Evolutionary conservation across 2,797 vertebrate species (phyloP), one percentile per base, ranked within the genome.

Genomic region (Anguilla pacifica): DNA sequence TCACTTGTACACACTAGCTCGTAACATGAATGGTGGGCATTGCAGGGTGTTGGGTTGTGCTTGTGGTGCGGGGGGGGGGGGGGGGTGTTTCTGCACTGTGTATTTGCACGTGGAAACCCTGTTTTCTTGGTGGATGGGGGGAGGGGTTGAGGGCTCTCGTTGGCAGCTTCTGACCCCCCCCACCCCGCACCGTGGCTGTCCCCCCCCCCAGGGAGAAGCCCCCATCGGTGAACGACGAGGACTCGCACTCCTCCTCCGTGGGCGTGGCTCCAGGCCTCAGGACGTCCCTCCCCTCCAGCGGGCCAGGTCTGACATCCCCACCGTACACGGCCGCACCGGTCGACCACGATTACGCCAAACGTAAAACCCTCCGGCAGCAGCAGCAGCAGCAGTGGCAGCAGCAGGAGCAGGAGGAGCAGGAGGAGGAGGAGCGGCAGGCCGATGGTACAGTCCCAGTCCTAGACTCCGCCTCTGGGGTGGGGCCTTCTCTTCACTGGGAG

Each of bases 331-430:
- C 98, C 96, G 97, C 98, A 96, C 98, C 98, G 93, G 97, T 98
- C 97, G 99, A 99, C 98, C 99, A 99, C 93, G 98, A 99, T 99
- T 99, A 99, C 98, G 97, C 98, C 98, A 99, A 99, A 98, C 98
- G 98, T 98, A 99, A 99, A 99, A 98, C 97, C 95, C 97, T 96
- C 95, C 97, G 95, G 94, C 97, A 98, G 96, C 95, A 95, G 94
- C 96, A 96, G 95, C 94, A 91, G 91, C 85, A 93, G 95, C 94
- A 95, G 95, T 81, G 89, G 91, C 81, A 64, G 88, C 86, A 87
- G 89, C 96, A 96, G 95, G 93, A 94, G 89, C 90, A 90, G 90
- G 88, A 93, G 49, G 49, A 51, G 49, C 49, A 51, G 35, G 35
- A 35, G 91, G 51, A 88, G 84, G 94, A 95, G 93, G 97, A 98